Percentiles rank a stretch among this genome's conserved stretches.
Conservation (phyloP, 23 tunicate species). For the Ciona savignyi region DNA sequence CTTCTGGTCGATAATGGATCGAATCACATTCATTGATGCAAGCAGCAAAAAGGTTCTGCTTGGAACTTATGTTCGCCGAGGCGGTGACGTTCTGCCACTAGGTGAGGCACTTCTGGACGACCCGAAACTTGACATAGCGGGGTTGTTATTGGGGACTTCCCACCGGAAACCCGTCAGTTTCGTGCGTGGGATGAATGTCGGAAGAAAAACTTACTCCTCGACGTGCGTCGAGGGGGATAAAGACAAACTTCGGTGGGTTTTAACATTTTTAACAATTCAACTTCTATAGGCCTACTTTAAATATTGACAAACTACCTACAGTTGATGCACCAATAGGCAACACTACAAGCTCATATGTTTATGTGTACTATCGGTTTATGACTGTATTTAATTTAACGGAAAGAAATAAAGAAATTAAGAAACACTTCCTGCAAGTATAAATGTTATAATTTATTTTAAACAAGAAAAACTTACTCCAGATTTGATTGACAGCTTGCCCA, state of each 20-base stretch:
- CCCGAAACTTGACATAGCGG: slow-evolving; percentile 46
- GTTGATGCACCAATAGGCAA: too few species aligned
- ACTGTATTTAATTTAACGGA: too few species aligned
- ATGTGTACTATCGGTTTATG: too few species aligned
- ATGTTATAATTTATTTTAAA: too few species aligned
- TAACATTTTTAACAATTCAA: too few species aligned
- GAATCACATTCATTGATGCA: slow-evolving; percentile 80
- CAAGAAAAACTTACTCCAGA: too few species aligned
- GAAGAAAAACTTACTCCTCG: background rate
- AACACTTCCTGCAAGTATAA: too few species aligned
- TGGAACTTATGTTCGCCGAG: slow-evolving; percentile 73
- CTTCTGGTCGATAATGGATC: slow-evolving; percentile 94
- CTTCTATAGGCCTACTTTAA: too few species aligned
- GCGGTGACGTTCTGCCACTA: slow-evolving; percentile 67
- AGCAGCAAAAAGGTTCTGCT: slow-evolving; percentile 65
- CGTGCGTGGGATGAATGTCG: background rate
- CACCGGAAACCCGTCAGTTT: slow-evolving; percentile 14
- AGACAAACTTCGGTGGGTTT: slow-evolving; percentile 47
- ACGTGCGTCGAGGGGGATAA: slow-evolving; percentile 64
- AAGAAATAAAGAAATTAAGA: too few species aligned
- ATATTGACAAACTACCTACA: too few species aligned
- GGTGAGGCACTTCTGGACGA: slow-evolving; percentile 87
- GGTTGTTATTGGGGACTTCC: slow-evolving; percentile 39
- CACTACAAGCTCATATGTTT: too few species aligned
- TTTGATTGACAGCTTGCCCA: too few species aligned